Base-by-base conservation (phyloP, 1,140 invertebrate species). In the Drosophila varians region DNA sequence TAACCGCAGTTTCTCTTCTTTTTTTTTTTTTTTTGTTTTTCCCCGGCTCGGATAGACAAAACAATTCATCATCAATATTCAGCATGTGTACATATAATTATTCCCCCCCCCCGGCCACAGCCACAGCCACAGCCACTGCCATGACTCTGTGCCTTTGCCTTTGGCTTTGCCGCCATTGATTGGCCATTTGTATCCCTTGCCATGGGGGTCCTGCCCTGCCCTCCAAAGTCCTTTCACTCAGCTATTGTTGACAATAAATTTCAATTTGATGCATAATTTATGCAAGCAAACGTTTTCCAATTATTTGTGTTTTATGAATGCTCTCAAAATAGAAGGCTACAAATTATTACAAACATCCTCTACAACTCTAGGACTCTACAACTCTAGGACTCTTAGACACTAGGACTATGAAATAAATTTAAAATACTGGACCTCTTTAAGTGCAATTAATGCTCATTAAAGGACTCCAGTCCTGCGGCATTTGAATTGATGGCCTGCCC, bases 61-160 rank as follows among this genome's bases (percentile, higher is more conserved):
- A 77, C 75, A 84, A 75, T 79, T 75, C 65, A 83, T 84, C 79
- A 84, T 78, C 56, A 60, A 56, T 76, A 70, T 76, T 61, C 62
- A 53, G 70, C 78, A 55, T 78, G 70, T 83, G 69, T 82, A 82
- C 70, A 78, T 69, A 79, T 58, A 83, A 78, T 83, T 74, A 84
- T 78, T 56, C 51, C 11, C 26, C 31, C 21, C 11, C 6, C 26
- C 26, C n/a, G n/a, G 26, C 26, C 26, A 9, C 8, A 28, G 7
- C 26, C n/a, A n/a, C n/a, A n/a, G n/a, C n/a, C n/a, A n/a, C n/a
- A n/a, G n/a, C n/a, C n/a, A n/a, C n/a, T n/a, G n/a, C 9, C 28
- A 31, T 31, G 28, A 31, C 28, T 31, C 9, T 31, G 28, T n/a
- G n/a, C n/a, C n/a, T n/a, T n/a, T n/a, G n/a, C n/a, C n/a, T n/a